Base-by-base conservation (phyloP, 2,888 invertebrate genomes). In the Gari tellinella region DNA sequence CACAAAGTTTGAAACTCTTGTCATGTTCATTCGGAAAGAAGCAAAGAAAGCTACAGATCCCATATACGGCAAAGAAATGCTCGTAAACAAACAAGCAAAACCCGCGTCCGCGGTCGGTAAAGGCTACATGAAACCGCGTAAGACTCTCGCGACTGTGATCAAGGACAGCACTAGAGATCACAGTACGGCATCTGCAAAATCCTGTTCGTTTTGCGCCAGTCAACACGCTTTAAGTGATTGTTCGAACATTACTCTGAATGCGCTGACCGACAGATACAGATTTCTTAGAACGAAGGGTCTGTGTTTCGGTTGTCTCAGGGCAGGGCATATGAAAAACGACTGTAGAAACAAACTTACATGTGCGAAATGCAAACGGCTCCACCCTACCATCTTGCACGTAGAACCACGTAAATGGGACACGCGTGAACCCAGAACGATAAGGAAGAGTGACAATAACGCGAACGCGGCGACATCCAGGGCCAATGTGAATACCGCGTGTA, bases 11-110 rank as follows among this genome's bases (percentile, higher is more conserved):
- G 10, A 57, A 5, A n/a, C 19, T 8, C 23, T 72, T 7, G 70
- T 70, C 3, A 31, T 41, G 37, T 72, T 66, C 26, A 61, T 72
- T 1, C n/a, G 31, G 1, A 58, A 52, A n/a, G 72, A 72, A 31
- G 61, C 61, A 8, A 65, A 63, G 46, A 72, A 66, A 31, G 57
- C 60, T 3, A 58, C 15, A 1, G 67, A 67, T 21, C 62, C 72
- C 1, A 25, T 66, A n/a, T 73, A 58, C 62, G 67, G 67, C 37
- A 56, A 37, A 21, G 66, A 60, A n/a, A 46, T 60, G 19, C 23
- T 60, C 19, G 26, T 26, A 40, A n/a, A 31, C 51, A 17, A 48
- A 5, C n/a, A 48, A 17, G 21, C 19, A 5, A 23, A 48, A 14
- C n/a, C 14, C 14, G 19, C n/a, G 14, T 14, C 19, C 14, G n/a